phyloP scores from a whole-genome alignment of 2,888 invertebrate genomes.

The Polydrusus cervinus region DNA sequence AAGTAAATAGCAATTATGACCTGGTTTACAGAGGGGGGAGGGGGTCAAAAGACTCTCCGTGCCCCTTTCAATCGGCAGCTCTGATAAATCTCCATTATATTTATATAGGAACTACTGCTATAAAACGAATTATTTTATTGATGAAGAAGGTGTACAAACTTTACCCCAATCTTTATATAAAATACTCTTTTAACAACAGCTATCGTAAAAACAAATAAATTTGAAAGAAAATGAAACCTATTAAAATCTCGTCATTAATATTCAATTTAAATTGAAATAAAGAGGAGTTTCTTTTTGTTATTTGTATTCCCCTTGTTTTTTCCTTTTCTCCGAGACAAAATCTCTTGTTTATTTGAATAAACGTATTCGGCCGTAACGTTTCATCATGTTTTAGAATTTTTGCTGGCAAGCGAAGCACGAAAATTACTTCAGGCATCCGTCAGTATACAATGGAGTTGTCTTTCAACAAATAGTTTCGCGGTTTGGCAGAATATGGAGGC shows the following conservation, averaged over 20 bases:
- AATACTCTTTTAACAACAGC: background rate
- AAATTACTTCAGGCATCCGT: constrained; percentile 64
- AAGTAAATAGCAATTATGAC: too few species aligned
- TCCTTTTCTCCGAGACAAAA: background rate
- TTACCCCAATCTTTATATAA: background rate
- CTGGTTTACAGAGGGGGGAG: too few species aligned
- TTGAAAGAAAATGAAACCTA: background rate
- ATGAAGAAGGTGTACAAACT: background rate
- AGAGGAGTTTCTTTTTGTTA: background rate
- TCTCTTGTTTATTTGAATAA: constrained; percentile 65
- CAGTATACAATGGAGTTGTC: constrained; percentile 60
- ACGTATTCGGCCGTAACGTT: constrained; percentile 68
- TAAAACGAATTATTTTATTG: too few species aligned
- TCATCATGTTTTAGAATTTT: constrained; percentile 67
- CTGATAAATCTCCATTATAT: too few species aligned
- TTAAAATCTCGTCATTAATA: constrained; percentile 5
- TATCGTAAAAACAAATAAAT: background rate
- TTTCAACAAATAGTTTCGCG: constrained; percentile 47
- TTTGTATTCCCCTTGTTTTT: constrained; percentile 3
- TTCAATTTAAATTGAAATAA: constrained; percentile 2
- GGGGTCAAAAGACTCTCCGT: too few species aligned
- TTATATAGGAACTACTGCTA: too few species aligned
- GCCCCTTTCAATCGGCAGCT: too few species aligned
- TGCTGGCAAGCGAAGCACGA: constrained; percentile 65
- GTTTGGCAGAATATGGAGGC: constrained; percentile 37